A percentile compares a stretch with the other conserved stretches of the same genome.
Conservation (phyloP, 1,140 invertebrate genomes). For the Contarinia nasturtii region DNA sequence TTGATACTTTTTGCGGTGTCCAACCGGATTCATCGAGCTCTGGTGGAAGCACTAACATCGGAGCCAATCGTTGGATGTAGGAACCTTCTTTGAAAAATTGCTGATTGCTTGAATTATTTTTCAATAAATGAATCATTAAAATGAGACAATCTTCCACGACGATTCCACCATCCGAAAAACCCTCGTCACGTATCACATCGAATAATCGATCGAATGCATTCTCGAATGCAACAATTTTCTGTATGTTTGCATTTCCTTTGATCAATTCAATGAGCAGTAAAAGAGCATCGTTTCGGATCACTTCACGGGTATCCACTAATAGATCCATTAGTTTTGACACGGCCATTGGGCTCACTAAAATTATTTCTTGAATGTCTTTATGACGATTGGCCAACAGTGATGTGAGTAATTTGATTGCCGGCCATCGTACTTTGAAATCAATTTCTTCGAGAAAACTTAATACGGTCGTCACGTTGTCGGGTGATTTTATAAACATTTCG, state of each 20-base stretch:
- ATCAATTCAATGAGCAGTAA: slow-evolving; percentile 85
- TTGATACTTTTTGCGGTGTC: slow-evolving; percentile 88
- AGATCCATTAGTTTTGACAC: slow-evolving; percentile 95
- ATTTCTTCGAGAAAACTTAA: slow-evolving; percentile 86
- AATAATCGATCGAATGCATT: slow-evolving; percentile 94
- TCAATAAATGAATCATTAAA: slow-evolving; percentile 84
- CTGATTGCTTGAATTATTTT: slow-evolving; percentile 94
- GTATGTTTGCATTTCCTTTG: slow-evolving; percentile 92
- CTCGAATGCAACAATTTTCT: slow-evolving; percentile 99
- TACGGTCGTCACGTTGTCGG: slow-evolving; percentile 68
- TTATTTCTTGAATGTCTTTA: slow-evolving; percentile 87
- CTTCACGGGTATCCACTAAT: slow-evolving; percentile 80
- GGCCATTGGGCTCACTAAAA: slow-evolving; percentile 90
- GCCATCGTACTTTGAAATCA: slow-evolving; percentile 77
- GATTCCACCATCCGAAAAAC: slow-evolving; percentile 85
- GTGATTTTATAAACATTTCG: slow-evolving; percentile 92
- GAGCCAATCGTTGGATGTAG: slow-evolving; percentile 75
- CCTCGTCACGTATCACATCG: slow-evolving; percentile 83
- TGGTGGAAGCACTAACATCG: slow-evolving; percentile 64
- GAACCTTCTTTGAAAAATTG: slow-evolving; percentile 96
- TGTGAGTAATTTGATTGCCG: slow-evolving; percentile 69
- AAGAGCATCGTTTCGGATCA: slow-evolving; percentile 90
- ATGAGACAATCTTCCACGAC: slow-evolving; percentile 95
- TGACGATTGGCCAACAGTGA: slow-evolving; percentile 61
- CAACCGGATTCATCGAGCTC: slow-evolving; percentile 60